Evolutionary conservation across 2,888 invertebrate species (phyloP).

Genomic region (Heteromurus nitidus): DNA sequence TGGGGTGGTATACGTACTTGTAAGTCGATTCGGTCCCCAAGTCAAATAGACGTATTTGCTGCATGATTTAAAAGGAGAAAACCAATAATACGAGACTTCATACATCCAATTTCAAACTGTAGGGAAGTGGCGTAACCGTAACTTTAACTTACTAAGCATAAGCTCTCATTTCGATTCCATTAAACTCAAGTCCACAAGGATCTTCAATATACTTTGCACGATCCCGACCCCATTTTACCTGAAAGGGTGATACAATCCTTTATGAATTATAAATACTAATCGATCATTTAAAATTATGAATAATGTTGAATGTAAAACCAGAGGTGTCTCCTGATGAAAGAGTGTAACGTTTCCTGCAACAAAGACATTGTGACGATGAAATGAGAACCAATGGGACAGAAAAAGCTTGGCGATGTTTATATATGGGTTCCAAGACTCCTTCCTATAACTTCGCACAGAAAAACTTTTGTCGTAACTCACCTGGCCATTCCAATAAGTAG

Average conservation of each 20-base stretch:
- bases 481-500: slow-evolving; percentile 71
- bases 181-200: slow-evolving; percentile 58
- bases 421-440: too few species aligned
- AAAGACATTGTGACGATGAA: not conserved
- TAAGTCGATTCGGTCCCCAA: slow-evolving; percentile 68
- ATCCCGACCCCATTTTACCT: slow-evolving; percentile 67
- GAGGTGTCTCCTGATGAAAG: not conserved
- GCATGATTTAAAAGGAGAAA: too few species aligned
- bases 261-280: too few species aligned
- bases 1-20: slow-evolving; percentile 62
- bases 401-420: too few species aligned
- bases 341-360: slow-evolving; percentile 28
- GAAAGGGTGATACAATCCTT: too few species aligned
- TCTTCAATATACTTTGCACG: slow-evolving; percentile 67
- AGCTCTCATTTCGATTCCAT: slow-evolving; percentile 68
- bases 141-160: slow-evolving; percentile 68
- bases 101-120: too few species aligned
- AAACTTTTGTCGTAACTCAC: too few species aligned
- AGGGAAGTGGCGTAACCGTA: too few species aligned
- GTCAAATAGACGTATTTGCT: slow-evolving; percentile 71
- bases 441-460: not conserved
- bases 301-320: too few species aligned
- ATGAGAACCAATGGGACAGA: too few species aligned
- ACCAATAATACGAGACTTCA: too few species aligned
- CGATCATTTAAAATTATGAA: too few species aligned